phyloP scores from a whole-genome alignment of 2,113 vertebrate species.

The Phrynocephalus versicolor region DNA sequence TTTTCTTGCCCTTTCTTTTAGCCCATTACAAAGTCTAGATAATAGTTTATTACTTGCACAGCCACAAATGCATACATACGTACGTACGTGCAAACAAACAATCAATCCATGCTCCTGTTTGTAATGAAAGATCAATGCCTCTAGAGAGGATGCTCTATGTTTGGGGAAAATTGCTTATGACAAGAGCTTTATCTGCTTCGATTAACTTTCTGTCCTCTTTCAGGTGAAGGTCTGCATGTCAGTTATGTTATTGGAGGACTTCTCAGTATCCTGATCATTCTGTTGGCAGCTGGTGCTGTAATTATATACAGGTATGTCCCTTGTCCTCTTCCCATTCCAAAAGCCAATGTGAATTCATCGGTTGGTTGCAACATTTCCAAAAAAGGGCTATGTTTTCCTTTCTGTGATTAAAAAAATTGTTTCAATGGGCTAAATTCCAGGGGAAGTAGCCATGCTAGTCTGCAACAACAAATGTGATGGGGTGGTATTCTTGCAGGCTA shows the following conservation, averaged over 20 bases:
- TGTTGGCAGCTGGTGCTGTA: constrained; percentile 88
- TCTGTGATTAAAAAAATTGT: not conserved
- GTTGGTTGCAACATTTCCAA: not conserved
- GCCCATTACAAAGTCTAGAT: too few species aligned
- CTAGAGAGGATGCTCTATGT: too few species aligned
- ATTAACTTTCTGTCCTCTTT: constrained; percentile 41
- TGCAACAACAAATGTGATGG: not conserved
- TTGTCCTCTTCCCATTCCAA: not conserved
- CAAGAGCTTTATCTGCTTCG: constrained; percentile 3
- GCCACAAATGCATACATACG: too few species aligned
- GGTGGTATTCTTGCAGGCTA: not conserved
- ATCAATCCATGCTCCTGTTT: not conserved
- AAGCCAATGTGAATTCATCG: not conserved
- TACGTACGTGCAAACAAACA: too few species aligned
- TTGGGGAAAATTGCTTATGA: not conserved
- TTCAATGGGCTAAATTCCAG: not conserved
- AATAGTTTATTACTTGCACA: too few species aligned
- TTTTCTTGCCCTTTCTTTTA: too few species aligned
- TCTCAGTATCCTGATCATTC: constrained; percentile 88
- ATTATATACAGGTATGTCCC: constrained; percentile 90
- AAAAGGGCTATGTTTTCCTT: not conserved
- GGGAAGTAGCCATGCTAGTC: not conserved
- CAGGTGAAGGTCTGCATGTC: constrained; percentile 91
- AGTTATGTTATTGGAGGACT: constrained; percentile 92
- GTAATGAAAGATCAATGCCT: not conserved